Base-by-base conservation (phyloP, 35 echinoderm and acorn worm genomes). In the Ophiothrix spiculata region DNA sequence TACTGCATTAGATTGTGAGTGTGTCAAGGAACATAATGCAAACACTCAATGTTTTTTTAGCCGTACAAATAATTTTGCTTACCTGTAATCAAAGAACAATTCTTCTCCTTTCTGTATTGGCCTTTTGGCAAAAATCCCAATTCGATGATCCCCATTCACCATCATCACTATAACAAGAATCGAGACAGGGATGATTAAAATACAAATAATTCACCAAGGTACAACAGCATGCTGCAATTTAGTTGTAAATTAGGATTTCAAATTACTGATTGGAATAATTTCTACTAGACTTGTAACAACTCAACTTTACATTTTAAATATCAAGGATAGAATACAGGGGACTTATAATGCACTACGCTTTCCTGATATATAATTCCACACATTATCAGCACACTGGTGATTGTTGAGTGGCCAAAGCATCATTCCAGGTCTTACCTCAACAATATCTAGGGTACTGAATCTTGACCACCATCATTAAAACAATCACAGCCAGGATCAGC, bases 81-180 rank as follows among this genome's bases (percentile, higher is more conserved):
- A 99, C 96, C 92, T 94, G 89, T 99, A 99, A 76, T 99, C 96
- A 80, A 99, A 99, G 88, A 99, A 99, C 1, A 99, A 79, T 60
- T 90, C n/a, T 64, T 99, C 92, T 17, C 96, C 96, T 36, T 83
- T 87, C 31, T 99, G 96, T 2, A 99, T 99, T 39, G 86, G 82
- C 33, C 96, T 85, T 75, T 99, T 99, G 77, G 96, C 96, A 90
- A 91, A 99, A 37, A 99, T 99, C 36, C 96, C 96, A 77, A 99
- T 99, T 1, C 95, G 81, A 75, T 99, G 91, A 76, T 99, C 96
- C 6, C 96, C 96, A 63, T 99, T 94, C 41, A 99, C 96, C 96
- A 99, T 99, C 96, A 99, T 99, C 6, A 99, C 96, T 97, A 37
- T 28, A 54, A 54, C 21, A 11, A 11, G 45, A 54, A 54, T 11